Conservation (phyloP, 2,113 vertebrate species). For the Cebidichthys violaceus region DNA sequence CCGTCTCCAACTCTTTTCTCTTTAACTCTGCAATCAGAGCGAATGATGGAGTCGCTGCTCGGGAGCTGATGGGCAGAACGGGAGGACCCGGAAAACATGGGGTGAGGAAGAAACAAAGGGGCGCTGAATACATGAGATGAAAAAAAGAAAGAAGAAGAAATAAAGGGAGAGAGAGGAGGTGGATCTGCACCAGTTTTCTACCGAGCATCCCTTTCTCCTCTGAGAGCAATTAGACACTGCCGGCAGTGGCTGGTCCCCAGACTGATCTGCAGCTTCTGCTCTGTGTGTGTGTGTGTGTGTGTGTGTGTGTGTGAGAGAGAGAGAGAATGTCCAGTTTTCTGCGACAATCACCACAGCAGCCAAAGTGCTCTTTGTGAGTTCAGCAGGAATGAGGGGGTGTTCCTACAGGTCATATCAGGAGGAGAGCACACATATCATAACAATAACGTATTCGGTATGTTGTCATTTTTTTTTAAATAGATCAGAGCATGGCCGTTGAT, state of each 20-base stretch:
- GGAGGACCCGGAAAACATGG: conserved; percentile 34
- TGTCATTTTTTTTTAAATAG: neutral
- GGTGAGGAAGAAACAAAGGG: conserved; percentile 40
- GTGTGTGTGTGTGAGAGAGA: conserved; percentile 29
- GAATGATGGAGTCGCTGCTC: conserved; percentile 67
- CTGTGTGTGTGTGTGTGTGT: conserved; percentile 43
- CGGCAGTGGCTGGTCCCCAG: conserved; percentile 75
- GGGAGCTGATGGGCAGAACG: conserved; percentile 54
- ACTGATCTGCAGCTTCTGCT: conserved; percentile 73
- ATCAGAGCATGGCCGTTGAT: neutral
- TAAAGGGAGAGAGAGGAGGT: conserved; percentile 46
- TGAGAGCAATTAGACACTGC: conserved; percentile 87
- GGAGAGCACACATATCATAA: neutral
- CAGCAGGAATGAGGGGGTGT: conserved; percentile 60
- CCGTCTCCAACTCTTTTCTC: conserved; percentile 58
- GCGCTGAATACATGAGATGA: conserved; percentile 37
- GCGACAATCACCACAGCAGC: conserved; percentile 72
- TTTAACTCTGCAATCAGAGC: conserved; percentile 65
- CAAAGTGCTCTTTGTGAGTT: conserved; percentile 59
- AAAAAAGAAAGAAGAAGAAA: conserved; percentile 18
- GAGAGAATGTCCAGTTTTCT: conserved; percentile 37
- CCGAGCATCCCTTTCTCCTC: conserved; percentile 77
- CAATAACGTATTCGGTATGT: no score
- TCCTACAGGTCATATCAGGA: conserved; percentile 62
- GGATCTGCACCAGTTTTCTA: conserved; percentile 63